Base-by-base conservation (phyloP, 2,888 invertebrate genomes). In the Anthrax anthrax region DNA sequence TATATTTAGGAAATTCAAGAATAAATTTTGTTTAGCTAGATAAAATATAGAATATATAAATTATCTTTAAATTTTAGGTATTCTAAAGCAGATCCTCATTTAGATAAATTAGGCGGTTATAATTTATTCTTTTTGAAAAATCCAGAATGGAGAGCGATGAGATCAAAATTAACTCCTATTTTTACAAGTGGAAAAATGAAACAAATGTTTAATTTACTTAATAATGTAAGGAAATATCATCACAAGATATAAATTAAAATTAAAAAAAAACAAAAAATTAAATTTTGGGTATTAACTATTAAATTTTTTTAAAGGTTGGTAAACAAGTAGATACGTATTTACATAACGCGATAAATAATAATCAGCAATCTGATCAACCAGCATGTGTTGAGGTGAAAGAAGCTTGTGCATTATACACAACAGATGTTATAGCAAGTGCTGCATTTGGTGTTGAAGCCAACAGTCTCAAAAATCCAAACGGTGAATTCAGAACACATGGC, bases 381-480 rank as follows among this genome's bases (percentile, higher is more conserved):
- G n/a, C 12, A 37, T 12, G 18, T 46, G 34, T 60, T 37, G 67
- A 67, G 50, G 50, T 63, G 37, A 64, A 65, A 43, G 67, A 67
- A 47, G 52, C 65, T 12, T 63, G 64, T 39, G 64, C 67, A 0
- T 55, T 59, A 1, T 67, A 58, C 40, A 65, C 67, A 12, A 66
- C 66, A 2, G 73, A 73, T 51, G 60, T 73, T 2, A 71, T 73
- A 47, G 69, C 66, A 5, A 66, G 67, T 0, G 69, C 70, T 2
- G 73, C 72, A 2, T 73, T 63, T 39, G 73, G 73, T 0, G 57
- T 73, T 0, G 59, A 63, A 43, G 71, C 66, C 2, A 72, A 72
- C 49, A 67, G 68, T 3, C 57, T 72, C 17, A 62, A 59, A 14
- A 56, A 68, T 43, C 64, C 67, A 0, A 57, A 72, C 13, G 61